Base-by-base conservation (phyloP, 1,140 invertebrate species). In the Pentalonia nigronervosa region DNA sequence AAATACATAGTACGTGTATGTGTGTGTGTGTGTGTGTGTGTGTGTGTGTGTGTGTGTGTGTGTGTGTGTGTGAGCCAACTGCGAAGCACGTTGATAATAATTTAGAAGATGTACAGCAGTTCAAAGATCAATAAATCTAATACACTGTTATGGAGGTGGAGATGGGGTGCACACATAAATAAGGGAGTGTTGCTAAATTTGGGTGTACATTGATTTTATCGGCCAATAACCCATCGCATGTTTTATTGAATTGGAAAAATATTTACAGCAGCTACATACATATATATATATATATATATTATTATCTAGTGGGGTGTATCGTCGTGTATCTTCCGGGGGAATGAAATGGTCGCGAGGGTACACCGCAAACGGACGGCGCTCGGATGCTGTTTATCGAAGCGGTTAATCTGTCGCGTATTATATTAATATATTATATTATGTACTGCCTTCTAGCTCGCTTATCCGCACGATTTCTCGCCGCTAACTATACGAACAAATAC, bases 171-270 rank as follows among this genome's bases (percentile, higher is more conserved):
- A 30, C 20, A 48, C 14, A n/a, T 47, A 47, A 47, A 47, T 45
- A 47, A 50, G 34, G 89, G 36, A 60, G 53, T 41, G 89, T 90
- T 90, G 89, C 56, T 60, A 90, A 90, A 90, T 90, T 90, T 90
- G 34, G 90, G 41, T 45, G 41, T 76, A 91, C 90, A 67, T 91
- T 76, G 56, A 91, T 91, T 76, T 91, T 91, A 91, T 91, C 60
- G 56, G 60, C 41, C 89, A 60, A 60, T 90, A 60, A 41, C 53
- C 41, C 56, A 20, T 34, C 8, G 34, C 48, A 14, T 36, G n/a
- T 56, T 36, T 89, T 89, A 53, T 53, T 89, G n/a, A 89, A 89
- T 89, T 23, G 87, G n/a, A 89, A 53, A 89, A 88, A 41, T 90
- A 90, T 41, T 25, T 11, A 90, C 34, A 1, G 86, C 23, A n/a